These are phyloP conservation scores for Delichon dasypus DNA, from an alignment of 2,797 vertebrate genomes.

Conservation along the genomic window DNA sequence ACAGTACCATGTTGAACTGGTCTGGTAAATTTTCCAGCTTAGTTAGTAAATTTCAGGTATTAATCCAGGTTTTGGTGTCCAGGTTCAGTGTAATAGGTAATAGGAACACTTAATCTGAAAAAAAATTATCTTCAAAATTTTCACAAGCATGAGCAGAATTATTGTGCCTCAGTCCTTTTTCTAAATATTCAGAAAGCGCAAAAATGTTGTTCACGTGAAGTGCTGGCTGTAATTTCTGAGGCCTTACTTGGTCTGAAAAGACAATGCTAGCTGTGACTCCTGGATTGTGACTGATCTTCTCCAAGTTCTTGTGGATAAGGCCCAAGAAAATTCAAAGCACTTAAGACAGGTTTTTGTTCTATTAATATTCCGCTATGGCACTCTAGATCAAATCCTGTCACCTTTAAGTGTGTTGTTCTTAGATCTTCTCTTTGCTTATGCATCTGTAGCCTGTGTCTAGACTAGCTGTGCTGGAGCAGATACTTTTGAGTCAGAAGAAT, in stretches of 20 bases:
- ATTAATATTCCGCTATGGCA: not conserved
- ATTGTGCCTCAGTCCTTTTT: not conserved
- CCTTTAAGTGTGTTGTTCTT: not conserved
- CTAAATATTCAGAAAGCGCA: not conserved
- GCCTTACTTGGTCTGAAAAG: not conserved
- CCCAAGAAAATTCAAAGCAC: not conserved
- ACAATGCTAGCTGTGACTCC: not conserved
- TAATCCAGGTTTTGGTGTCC: not conserved
- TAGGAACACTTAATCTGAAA: not conserved
- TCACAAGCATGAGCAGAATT: not conserved
- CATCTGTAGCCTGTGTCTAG: not conserved
- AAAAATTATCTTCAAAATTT: not conserved
- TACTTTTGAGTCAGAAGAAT: not conserved
- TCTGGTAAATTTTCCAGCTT: not conserved
- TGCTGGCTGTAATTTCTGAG: not conserved
- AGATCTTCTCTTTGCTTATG: not conserved
- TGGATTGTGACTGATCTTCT: not conserved
- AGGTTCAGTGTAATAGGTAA: not conserved
- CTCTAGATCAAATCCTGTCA: not conserved
- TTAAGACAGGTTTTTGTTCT: not conserved
- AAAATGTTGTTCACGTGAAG: not conserved
- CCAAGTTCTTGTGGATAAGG: not conserved
- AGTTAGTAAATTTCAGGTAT: not conserved
- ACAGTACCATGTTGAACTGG: not conserved
- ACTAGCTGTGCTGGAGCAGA: not conserved